Evolutionary conservation across 2,888 invertebrate species (phyloP), one percentile per base, ranked within the genome.

Genomic region (Phlogophora meticulosa): DNA sequence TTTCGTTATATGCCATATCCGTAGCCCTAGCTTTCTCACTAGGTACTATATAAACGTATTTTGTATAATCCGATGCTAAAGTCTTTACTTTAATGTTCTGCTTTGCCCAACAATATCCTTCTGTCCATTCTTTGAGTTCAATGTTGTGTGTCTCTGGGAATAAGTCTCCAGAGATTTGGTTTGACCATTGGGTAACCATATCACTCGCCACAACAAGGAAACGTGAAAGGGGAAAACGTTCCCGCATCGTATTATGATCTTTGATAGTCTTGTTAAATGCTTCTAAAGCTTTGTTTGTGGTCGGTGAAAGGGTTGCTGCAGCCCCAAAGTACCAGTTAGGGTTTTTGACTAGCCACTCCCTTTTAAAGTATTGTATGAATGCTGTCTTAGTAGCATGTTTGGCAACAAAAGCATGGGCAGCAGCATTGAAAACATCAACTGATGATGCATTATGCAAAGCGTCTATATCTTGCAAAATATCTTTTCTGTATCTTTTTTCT

Each of bases 81-180:
- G n/a, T n/a, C n/a, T n/a, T n/a, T n/a, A n/a, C n/a, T n/a, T n/a
- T n/a, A n/a, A n/a, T n/a, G n/a, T n/a, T n/a, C n/a, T n/a, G n/a
- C n/a, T n/a, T n/a, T n/a, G 68, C 62, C 68, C 68, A 68, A 52
- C 17, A 52, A 46, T 69, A 69, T 58, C n/a, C n/a, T n/a, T n/a
- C n/a, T n/a, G n/a, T n/a, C n/a, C n/a, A n/a, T n/a, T n/a, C n/a
- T n/a, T n/a, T n/a, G n/a, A n/a, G n/a, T n/a, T n/a, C n/a, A n/a
- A n/a, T n/a, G n/a, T n/a, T n/a, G n/a, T n/a, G 63, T 46, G 42
- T 20, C 34, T 55, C 56, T 45, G 52, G 52, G 24, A 60, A 51
- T 7, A 7, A 10, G 52, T 61, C 52, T 52, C 53, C 52, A n/a
- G 59, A 36, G 53, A 55, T 48, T 36, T 59, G 55, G 59, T 20